Base-by-base conservation (phyloP, 1,140 invertebrate species). In the Eufriesea mexicana region DNA sequence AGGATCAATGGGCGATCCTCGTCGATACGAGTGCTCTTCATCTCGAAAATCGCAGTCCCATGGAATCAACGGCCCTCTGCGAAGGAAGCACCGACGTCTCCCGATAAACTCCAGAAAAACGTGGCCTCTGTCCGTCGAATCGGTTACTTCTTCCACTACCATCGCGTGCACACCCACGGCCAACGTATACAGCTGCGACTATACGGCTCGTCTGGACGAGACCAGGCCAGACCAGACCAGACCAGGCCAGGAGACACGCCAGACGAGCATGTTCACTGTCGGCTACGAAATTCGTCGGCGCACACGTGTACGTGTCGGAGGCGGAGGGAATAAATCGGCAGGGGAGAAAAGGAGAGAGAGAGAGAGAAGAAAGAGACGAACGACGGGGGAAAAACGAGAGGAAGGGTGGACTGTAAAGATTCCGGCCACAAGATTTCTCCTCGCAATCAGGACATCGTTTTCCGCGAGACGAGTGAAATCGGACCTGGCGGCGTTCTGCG, bases 361-460 rank as follows among this genome's bases (percentile, higher is more conserved):
- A 14, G 49, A 47, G 20, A 66, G 66, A 25, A 8, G 8, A 23
- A 18, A 16, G 54, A 20, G 0, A 45, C 1, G 2, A 10, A 66
- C 62, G 35, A 77, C 47, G 6, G 14, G 12, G 2, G 18, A 61
- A 66, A 79, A 78, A 55, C 66, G 59, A 42, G 73, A 57, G 71
- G 51, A 61, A 59, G 74, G 47, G 67, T 54, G 55, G 16, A 73
- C 64, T 82, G 74, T 59, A 76, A 78, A 76, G 70, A 85, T 73
- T 84, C 80, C 54, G 71, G 35, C 25, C 80, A 79, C 78, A 85
- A 85, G 81, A 84, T 85, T 85, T 84, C 84, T 84, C 81, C 79
- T 83, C 83, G 85, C 88, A 89, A 89, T 89, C 88, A 89, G 85
- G 85, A 87, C 81, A 86, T 86, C 87, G 88, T 89, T 89, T 89